Conservation (phyloP, 2,888 invertebrate genomes). For the Cordilura impudica region DNA sequence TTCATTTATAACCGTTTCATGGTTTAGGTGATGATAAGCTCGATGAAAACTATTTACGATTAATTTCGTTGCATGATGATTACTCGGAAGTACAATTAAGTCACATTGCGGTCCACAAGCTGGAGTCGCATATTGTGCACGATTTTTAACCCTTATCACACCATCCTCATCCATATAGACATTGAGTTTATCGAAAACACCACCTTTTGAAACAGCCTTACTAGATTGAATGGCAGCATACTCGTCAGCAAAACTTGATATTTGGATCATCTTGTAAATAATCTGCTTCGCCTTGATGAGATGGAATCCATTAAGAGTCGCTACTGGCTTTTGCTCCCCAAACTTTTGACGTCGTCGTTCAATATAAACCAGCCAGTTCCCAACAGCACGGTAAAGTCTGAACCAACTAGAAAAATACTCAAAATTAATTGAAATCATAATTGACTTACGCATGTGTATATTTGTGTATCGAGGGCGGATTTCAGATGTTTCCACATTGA, state of each 20-base stretch:
- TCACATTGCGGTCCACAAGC: slow-evolving; percentile 17
- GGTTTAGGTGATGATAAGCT: slow-evolving; percentile 28
- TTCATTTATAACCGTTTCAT: slow-evolving; percentile 28
- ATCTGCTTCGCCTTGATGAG: slow-evolving; percentile 18
- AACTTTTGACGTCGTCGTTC: neutral
- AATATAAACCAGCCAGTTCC: slow-evolving; percentile 12
- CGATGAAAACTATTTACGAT: slow-evolving; percentile 20
- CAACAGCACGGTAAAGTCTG: slow-evolving; percentile 16
- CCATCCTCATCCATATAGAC: slow-evolving; percentile 47
- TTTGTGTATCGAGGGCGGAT: slow-evolving; percentile 17
- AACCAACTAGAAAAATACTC: slow-evolving; percentile 39
- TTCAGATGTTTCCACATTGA: neutral
- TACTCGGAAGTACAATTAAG: slow-evolving; percentile 4
- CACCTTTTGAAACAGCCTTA: slow-evolving; percentile 32
- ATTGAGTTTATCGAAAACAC: slow-evolving; percentile 37
- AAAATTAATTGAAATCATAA: slow-evolving; percentile 14
- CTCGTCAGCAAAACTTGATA: slow-evolving; percentile 47
- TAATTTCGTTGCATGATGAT: slow-evolving; percentile 19
- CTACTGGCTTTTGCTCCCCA: neutral
- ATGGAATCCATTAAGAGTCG: neutral
- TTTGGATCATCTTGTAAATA: slow-evolving; percentile 22
- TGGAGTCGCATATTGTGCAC: slow-evolving; percentile 19
- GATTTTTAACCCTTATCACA: slow-evolving; percentile 32
- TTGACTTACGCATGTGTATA: slow-evolving; percentile 5
- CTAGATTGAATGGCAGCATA: slow-evolving; percentile 35